These are phyloP conservation scores for Prorops nasuta DNA, from an alignment of 1,140 invertebrate species.

Conservation along the genomic window DNA sequence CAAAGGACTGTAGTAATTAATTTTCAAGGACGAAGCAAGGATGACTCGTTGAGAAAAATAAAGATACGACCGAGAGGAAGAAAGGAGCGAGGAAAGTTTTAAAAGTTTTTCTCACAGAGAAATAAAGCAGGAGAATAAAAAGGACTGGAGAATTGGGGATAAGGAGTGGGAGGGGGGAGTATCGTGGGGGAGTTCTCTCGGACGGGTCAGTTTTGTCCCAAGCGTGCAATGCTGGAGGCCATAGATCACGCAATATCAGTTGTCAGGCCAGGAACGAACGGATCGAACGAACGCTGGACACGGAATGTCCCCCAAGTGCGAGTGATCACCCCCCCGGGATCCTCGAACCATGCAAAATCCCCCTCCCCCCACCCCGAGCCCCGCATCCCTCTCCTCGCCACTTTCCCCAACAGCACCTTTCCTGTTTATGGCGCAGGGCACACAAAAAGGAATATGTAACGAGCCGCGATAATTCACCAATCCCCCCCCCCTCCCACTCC, in stretches of 20 bases:
- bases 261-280: constrained; percentile 45
- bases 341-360: constrained; percentile 43
- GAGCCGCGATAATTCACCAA: constrained; percentile 50
- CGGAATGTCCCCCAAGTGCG: constrained; percentile 47
- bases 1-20: too few species aligned
- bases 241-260: constrained; percentile 59
- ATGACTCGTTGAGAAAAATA: too few species aligned
- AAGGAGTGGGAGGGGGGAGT: constrained; percentile 7
- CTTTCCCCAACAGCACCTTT: constrained; percentile 41
- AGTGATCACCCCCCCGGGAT: constrained; percentile 55
- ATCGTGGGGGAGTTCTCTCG: constrained; percentile 9
- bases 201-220: constrained; percentile 47
- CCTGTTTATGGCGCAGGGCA: constrained; percentile 45
- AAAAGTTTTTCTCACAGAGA: too few species aligned
- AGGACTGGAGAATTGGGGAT: constrained; percentile 18
- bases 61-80: constrained; percentile 12
- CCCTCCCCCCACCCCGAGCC: neutral
- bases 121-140: constrained; percentile 13
- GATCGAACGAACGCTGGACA: constrained; percentile 42
- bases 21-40: too few species aligned
- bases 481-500: neutral
- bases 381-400: constrained; percentile 1
- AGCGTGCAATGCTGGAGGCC: constrained; percentile 52
- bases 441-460: constrained; percentile 57
- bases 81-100: constrained; percentile 7